Evolutionary conservation across 2,113 vertebrate genomes (phyloP), one percentile per base, ranked within the genome.

Genomic region (Microtus ochrogaster): DNA sequence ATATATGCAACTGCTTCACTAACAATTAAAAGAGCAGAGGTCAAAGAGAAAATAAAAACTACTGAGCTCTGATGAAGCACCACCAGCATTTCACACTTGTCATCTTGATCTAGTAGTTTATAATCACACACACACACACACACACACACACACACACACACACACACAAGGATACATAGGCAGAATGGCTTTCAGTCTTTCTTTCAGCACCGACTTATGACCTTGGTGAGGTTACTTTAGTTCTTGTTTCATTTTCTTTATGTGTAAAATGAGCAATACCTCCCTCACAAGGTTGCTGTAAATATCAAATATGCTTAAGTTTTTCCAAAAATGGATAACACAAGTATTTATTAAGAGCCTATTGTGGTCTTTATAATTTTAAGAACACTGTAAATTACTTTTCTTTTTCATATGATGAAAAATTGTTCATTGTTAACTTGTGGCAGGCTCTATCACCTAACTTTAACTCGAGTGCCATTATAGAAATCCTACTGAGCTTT

Each of bases 141-240:
- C 22, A n/a, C 4, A 61, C 77, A 79, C 47, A 52, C 26, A 77
- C 12, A 70, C 16, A 36, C 11, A n/a, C 41, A 44, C 41, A 44
- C 44, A 44, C 44, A 44, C 44, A 44, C 44, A 44, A 4, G 6
- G 7, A 10, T 28, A 68, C 58, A 72, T 55, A 74, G 39, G 52
- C 68, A 90, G 47, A 63, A 77, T 58, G 39, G 8, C 52, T 88
- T 88, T 89, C 58, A 76, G 24, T 58, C 77, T 61, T 83, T 88
- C 21, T 39, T 92, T 55, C 55, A n/a, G 14, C 49, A 81, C 26
- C 14, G 33, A n/a, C 44, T 52, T 58, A 21, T 88, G 70, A 96
- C 81, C 39, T 83, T 87, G 76, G 70, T 41, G 47, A 90, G 28
- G 39, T 92, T 76, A 49, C 24, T 96, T 76, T 72, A 94, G 79